A percentile compares a stretch with the other conserved stretches of the same genome.
These are phyloP conservation scores for Galagoides demidoff DNA, from an alignment of 2,797 vertebrate species.

Conservation along the genomic window DNA sequence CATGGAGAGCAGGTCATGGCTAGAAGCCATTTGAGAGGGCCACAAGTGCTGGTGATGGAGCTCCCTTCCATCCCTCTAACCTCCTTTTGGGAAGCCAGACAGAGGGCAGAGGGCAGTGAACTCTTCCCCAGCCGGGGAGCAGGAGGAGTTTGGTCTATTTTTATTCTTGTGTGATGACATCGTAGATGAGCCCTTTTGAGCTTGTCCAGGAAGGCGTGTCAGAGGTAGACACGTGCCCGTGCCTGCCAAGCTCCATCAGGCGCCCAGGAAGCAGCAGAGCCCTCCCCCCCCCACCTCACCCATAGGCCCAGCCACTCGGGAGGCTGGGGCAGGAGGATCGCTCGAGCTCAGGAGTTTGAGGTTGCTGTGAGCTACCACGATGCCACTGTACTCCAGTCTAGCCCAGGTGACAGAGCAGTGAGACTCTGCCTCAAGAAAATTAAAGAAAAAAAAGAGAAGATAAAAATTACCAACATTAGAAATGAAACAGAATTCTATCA, in stretches of 20 bases:
- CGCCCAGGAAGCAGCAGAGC: accelerated
- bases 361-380: no score
- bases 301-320: no score
- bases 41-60: accelerated
- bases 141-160: background rate
- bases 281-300: accelerated
- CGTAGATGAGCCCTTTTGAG: accelerated
- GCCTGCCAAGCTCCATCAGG: accelerated
- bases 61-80: accelerated
- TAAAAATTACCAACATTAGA: no score
- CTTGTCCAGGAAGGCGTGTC: background rate
- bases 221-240: background rate
- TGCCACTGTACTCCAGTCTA: no score
- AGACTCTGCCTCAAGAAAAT: no score
- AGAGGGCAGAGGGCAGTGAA: background rate
- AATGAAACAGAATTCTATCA: background rate
- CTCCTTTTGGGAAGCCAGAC: background rate
- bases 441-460: no score
- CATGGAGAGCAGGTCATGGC: accelerated
- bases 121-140: background rate
- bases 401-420: no score
- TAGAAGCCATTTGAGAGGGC: background rate
- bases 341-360: no score
- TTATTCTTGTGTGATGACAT: background rate
- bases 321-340: no score